Evolutionary conservation across 2,113 vertebrate species (phyloP).

Genomic region (Anhinga anhinga): DNA sequence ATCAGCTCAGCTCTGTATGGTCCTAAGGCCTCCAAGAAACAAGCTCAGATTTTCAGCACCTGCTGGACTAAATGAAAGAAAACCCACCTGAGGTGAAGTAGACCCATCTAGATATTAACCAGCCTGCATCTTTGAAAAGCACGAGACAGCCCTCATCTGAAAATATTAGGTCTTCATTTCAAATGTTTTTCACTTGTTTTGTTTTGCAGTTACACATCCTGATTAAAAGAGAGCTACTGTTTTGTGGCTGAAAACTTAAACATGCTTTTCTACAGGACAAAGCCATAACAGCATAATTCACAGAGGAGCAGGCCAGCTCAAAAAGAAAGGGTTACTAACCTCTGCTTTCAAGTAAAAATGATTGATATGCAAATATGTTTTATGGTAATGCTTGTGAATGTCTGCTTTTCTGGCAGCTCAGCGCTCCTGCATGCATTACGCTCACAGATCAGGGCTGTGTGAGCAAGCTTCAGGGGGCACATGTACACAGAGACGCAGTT

Average conservation of each 20-base stretch:
- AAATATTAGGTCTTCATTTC: background rate
- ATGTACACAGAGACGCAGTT: background rate
- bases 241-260: background rate
- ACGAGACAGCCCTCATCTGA: background rate
- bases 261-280: background rate
- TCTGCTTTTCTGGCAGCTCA: conserved; percentile 11
- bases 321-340: conserved; percentile 44
- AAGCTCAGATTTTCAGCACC: background rate
- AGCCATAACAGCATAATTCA: background rate
- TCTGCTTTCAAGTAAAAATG: conserved; percentile 27
- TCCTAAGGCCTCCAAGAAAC: background rate
- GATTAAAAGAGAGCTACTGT: background rate
- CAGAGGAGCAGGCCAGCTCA: background rate
- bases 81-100: background rate
- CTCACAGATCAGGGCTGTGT: background rate
- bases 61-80: background rate
- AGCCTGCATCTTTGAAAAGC: background rate
- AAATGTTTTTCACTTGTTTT: background rate
- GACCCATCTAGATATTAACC: background rate
- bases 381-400: background rate
- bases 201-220: background rate
- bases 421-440: background rate
- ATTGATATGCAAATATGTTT: conserved; percentile 52
- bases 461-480: background rate
- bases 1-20: background rate